Evolutionary conservation across 2,113 vertebrate species (phyloP), one percentile per base, ranked within the genome.

Genomic region (Callopanchax toddi): DNA sequence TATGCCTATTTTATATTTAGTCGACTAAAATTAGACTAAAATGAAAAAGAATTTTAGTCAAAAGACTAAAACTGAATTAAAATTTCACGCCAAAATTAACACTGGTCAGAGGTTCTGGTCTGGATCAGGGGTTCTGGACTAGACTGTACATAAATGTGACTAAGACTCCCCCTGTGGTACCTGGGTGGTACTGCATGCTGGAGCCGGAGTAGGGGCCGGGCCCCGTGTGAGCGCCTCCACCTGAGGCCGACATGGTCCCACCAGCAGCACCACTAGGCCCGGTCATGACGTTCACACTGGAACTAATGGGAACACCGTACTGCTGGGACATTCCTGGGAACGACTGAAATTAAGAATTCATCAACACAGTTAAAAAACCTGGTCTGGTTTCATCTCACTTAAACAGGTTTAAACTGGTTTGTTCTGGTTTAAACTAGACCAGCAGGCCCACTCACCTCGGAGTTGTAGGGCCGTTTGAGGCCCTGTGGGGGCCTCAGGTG

Each of bases 381-480:
- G 40, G 40, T 11, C 15, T 17, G 4, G 16, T 17, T 16, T 17
- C 16, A 15, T 51, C 23, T 8, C n/a, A n/a, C n/a, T n/a, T n/a
- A n/a, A n/a, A n/a, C n/a, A n/a, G 49, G 1, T 37, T 37, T 37
- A 18, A 17, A 43, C 10, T 6, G 6, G 17, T n/a, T 17, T n/a
- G 17, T 6, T 51, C 23, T 3, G 25, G 10, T 37, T 37, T 13
- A 37, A 37, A 2, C 4, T 11, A 37, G 12, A 12, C 11, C 15
- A 17, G 13, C 23, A 8, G 5, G 1, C 9, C 8, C 17, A 81
- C 92, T 91, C 70, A 96, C 96, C 92, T 98, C 96, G 0, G 52
- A 84, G 67, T 86, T 93, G 75, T 95, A 97, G 0, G 91, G 76
- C 3, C 96, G 93, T 79, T 98, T 97, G 16, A 97, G 88, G 2